Base-by-base conservation (phyloP, 2,797 vertebrate genomes). In the Xenentodon cancila region DNA sequence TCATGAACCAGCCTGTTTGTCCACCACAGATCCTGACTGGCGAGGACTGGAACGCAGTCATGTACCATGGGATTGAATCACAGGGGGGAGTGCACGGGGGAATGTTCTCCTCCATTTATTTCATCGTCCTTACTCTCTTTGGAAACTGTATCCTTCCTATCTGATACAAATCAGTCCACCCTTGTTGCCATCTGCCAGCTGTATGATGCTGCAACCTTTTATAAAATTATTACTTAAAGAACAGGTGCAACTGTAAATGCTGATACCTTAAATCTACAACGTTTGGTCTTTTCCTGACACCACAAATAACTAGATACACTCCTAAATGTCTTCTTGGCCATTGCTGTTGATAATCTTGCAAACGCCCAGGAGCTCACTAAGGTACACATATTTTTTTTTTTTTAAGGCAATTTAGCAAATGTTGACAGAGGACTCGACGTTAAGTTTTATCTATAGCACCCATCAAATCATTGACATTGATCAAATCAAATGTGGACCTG, bases 321-420 rank as follows among this genome's bases (percentile, higher is more conserved):
- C 8, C 94, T 99, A 78, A 99, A 99, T 0, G 97, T 99, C 71
- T 99, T 99, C 85, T 81, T 99, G 93, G 97, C 97, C 84, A 99
- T 99, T 0, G 97, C 97, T 11, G 97, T 99, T 8, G 97, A 99
- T 91, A 99, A 99, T 73, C 94, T 98, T 3, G 97, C 97, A 50
- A 99, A 98, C 0, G 97, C 97, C 25, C 97, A 99, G 85, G 97
- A 99, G 79, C 92, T 99, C 63, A 99, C 97, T 22, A 98, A 98
- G 97, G 97, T 97, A 85, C 0, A 8, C 7, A 37, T 37, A 11
- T 37, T 37, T 37, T 37, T 25, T 25, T 25, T 25, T 25, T 25
- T 25, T 25, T 11, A 7, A 34, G 9, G 7, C 32, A 34, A 25
- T 25, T 25, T 3, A 25, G 25, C 25, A 3, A 25, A 3, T 5